Conservation (phyloP, 2,113 vertebrate genomes). For the Corvus hawaiiensis region DNA sequence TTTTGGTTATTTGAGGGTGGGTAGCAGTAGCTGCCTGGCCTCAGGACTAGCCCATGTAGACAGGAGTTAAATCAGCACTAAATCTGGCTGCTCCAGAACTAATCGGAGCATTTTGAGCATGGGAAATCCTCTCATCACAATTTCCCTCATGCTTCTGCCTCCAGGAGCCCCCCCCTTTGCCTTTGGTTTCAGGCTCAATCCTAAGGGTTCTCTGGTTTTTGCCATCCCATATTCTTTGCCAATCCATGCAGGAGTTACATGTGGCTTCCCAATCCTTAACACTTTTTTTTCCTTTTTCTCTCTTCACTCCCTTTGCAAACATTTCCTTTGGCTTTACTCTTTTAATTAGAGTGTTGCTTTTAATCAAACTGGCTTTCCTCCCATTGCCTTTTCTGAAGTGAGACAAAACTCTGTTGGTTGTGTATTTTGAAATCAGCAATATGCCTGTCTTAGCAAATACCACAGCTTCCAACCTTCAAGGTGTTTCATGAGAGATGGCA, state of each 20-base stretch:
- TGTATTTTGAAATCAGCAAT: not conserved
- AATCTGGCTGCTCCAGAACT: not conserved
- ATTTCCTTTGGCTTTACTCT: not conserved
- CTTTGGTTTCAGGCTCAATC: not conserved
- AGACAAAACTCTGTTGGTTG: not conserved
- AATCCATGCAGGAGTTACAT: rapidly evolving
- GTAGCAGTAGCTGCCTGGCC: not conserved
- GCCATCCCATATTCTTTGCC: not conserved
- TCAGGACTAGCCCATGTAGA: not conserved
- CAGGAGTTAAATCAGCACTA: not conserved
- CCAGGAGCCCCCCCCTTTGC: not conserved
- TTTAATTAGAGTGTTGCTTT: not conserved
- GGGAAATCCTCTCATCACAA: not conserved
- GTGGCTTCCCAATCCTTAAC: not conserved
- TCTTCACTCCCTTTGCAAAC: not conserved
- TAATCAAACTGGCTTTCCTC: not conserved
- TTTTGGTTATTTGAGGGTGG: not conserved
- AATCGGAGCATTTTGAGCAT: not conserved
- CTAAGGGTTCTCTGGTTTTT: not conserved
- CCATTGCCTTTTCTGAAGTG: not conserved
- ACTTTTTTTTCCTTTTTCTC: rapidly evolving
- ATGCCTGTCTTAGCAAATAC: not conserved
- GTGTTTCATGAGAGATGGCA: not conserved
- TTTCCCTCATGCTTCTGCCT: not conserved
- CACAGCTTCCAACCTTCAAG: not conserved